A percentile compares a stretch with the other conserved stretches of the same genome.
Evolutionary conservation across 2,797 vertebrate genomes (phyloP).

Genomic region (Staurois parvus): DNA sequence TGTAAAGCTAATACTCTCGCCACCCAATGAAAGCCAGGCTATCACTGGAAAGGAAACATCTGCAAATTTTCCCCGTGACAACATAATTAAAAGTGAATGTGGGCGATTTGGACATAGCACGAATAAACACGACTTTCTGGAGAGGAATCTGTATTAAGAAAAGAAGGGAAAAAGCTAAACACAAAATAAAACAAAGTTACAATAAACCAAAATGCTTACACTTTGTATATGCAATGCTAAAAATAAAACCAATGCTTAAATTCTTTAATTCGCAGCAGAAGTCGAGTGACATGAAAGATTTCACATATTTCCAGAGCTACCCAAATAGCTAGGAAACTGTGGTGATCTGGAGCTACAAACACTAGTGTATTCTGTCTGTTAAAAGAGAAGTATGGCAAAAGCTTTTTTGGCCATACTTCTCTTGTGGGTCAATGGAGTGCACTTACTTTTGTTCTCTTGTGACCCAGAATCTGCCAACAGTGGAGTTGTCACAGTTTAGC

Average conservation of each 20-base stretch:
- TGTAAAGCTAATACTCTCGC: neutral
- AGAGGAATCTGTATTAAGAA: slow-evolving; percentile 6
- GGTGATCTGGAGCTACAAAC: no score
- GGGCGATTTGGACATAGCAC: neutral
- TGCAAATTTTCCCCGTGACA: slow-evolving; percentile 3
- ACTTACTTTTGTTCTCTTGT: no score
- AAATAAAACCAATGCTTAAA: neutral
- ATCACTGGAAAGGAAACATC: slow-evolving; percentile 2
- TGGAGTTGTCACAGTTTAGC: no score
- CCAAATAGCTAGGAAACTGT: no score
- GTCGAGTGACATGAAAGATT: no score
- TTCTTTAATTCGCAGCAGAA: neutral
- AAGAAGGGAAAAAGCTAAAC: neutral
- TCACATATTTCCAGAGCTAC: no score
- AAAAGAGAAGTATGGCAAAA: no score
- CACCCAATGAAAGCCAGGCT: neutral
- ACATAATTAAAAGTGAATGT: slow-evolving; percentile 10
- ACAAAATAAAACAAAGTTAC: slow-evolving; percentile 9
- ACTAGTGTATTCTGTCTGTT: no score
- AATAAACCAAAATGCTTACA: neutral
- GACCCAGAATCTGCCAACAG: no score
- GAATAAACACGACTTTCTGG: slow-evolving; percentile 9
- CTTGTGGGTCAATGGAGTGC: no score
- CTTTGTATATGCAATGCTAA: neutral
- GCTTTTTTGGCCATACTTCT: no score